These are phyloP conservation scores for Folsomia manolachei DNA, from an alignment of 2,888 invertebrate genomes.

Conservation along the genomic window DNA sequence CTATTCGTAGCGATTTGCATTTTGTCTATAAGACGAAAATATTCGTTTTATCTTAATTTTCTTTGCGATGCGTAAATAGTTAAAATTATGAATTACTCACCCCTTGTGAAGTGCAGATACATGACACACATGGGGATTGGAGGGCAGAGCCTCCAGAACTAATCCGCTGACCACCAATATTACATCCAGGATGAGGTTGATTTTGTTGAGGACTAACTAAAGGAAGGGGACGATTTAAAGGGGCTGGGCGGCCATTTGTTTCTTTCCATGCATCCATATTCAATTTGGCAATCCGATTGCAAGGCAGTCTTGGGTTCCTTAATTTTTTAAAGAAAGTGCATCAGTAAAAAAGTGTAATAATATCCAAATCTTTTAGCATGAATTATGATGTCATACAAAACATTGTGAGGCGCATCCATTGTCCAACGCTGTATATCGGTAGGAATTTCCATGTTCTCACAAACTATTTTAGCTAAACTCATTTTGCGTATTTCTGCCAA, in stretches of 20 bases:
- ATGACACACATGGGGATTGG: slow-evolving; percentile 86
- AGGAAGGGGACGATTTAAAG: not conserved
- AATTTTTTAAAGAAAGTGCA: not conserved
- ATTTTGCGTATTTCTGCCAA: slow-evolving; percentile 81
- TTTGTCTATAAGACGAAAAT: slow-evolving; percentile 65
- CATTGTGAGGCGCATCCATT: slow-evolving; percentile 86
- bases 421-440: slow-evolving; percentile 84
- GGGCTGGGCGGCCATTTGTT: not conserved
- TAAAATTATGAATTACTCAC: slow-evolving; percentile 68
- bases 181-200: slow-evolving; percentile 58
- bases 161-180: slow-evolving; percentile 74
- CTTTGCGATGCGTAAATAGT: not conserved
- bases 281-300: slow-evolving; percentile 73
- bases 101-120: slow-evolving; percentile 80
- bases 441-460: slow-evolving; percentile 82
- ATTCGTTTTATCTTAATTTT: slow-evolving; percentile 1
- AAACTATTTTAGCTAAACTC: slow-evolving; percentile 78
- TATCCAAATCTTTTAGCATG: too few species aligned
- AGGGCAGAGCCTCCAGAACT: slow-evolving; percentile 78
- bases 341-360: not conserved
- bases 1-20: slow-evolving; percentile 81
- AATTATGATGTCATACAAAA: slow-evolving; percentile 66
- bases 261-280: slow-evolving; percentile 73
- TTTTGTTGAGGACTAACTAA: not conserved
- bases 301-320: slow-evolving; percentile 81